Percentiles rank a stretch among this genome's conserved stretches.
Conservation (phyloP, 2,888 invertebrate genomes). For the Clepsis dumicolana region DNA sequence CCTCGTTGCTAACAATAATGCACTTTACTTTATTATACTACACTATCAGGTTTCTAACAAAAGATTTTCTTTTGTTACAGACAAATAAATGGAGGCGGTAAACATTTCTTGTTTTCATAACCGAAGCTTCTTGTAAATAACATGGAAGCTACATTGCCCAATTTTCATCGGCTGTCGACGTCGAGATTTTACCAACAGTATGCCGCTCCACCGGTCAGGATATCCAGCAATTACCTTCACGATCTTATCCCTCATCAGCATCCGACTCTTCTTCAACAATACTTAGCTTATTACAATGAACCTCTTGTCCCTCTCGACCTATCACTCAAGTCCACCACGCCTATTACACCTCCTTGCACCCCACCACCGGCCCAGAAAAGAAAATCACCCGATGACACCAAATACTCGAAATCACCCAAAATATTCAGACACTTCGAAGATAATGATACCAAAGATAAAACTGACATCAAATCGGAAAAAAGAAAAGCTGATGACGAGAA, state of each 20-base stretch:
- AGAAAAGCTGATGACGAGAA: constrained; percentile 69
- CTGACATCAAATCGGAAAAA: constrained; percentile 61
- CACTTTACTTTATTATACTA: constrained; percentile 54
- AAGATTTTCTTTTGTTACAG: constrained; percentile 58
- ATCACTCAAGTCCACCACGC: constrained; percentile 89
- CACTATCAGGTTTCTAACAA: constrained; percentile 24
- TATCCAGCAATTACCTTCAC: constrained; percentile 76
- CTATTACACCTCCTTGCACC: constrained; percentile 92
- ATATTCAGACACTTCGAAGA: constrained; percentile 80
- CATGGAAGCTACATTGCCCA: constrained; percentile 80
- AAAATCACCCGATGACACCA: constrained; percentile 66
- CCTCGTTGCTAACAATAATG: constrained; percentile 49
- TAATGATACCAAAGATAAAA: constrained; percentile 60
- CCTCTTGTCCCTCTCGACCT: constrained; percentile 90
- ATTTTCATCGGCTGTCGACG: constrained; percentile 73
- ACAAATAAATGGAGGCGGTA: constrained; percentile 44
- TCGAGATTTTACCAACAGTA: constrained; percentile 80
- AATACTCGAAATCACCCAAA: constrained; percentile 73
- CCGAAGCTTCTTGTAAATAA: constrained; percentile 47
- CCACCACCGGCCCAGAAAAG: constrained; percentile 89
- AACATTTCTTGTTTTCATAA: constrained; percentile 27
- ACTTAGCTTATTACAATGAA: constrained; percentile 86
- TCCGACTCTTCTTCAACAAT: constrained; percentile 82
- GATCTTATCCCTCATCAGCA: constrained; percentile 78
- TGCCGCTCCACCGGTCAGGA: constrained; percentile 71